Evolutionary conservation across 2,797 vertebrate species (phyloP).

Genomic region (Pogoniulus pusillus): DNA sequence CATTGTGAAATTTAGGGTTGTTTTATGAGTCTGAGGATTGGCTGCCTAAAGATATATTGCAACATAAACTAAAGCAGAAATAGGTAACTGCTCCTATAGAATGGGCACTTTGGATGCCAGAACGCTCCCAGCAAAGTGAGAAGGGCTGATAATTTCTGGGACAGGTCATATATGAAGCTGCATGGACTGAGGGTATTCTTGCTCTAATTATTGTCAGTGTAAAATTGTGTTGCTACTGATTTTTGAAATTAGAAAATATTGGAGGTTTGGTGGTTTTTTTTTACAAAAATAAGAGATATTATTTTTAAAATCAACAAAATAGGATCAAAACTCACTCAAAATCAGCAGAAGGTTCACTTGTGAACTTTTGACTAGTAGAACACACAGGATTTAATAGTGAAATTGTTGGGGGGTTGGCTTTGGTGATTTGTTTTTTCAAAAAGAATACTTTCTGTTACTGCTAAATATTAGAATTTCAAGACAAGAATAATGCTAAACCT

Average conservation of each 20-base stretch:
- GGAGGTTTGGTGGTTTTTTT: background rate
- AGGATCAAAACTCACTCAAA: background rate
- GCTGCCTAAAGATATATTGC: background rate
- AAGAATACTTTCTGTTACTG: background rate
- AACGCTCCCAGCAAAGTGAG: background rate
- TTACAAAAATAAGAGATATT: background rate
- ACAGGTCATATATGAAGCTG: background rate
- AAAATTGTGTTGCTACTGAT: background rate
- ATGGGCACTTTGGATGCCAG: fast-evolving
- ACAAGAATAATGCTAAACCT: background rate
- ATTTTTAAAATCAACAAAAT: background rate
- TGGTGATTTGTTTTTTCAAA: background rate
- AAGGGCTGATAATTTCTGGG: background rate
- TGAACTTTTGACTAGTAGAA: background rate
- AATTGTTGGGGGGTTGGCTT: background rate
- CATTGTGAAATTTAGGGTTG: background rate
- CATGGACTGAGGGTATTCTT: background rate
- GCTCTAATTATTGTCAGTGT: background rate
- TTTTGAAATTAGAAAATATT: background rate
- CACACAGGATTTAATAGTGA: background rate
- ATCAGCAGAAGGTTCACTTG: background rate
- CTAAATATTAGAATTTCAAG: background rate
- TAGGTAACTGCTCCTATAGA: background rate
- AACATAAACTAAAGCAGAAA: background rate
- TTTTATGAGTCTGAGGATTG: background rate